phyloP scores from a whole-genome alignment of 2,113 vertebrate species.

The Lathamus discolor region DNA sequence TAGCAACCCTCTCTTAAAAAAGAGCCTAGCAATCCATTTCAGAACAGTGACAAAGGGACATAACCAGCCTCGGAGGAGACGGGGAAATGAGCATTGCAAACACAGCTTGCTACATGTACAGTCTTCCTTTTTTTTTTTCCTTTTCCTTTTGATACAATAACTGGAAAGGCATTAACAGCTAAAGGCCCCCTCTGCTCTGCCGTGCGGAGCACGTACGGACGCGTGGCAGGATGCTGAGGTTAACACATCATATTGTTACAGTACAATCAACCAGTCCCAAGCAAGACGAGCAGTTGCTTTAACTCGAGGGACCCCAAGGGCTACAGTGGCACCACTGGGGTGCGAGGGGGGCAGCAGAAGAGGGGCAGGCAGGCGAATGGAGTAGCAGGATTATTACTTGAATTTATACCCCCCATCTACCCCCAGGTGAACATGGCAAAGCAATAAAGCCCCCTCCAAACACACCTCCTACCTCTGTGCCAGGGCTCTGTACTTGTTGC shows the following conservation, averaged over 20 bases:
- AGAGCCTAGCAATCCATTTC: slow-evolving; percentile 50
- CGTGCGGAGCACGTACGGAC: not conserved
- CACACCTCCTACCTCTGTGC: not conserved
- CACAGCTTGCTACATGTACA: slow-evolving; percentile 67
- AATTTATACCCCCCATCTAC: not conserved
- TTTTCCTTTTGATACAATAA: slow-evolving; percentile 16
- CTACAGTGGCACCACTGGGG: not conserved
- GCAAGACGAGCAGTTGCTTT: not conserved
- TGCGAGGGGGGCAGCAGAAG: not conserved
- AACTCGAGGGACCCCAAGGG: not conserved
- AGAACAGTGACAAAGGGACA: slow-evolving; percentile 58
- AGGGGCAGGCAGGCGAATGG: not conserved
- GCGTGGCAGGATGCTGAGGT: slow-evolving; percentile 15
- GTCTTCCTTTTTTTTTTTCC: not conserved
- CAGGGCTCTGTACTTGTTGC: not conserved
- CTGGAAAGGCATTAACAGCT: slow-evolving; percentile 62
- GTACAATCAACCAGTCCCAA: slow-evolving; percentile 10
- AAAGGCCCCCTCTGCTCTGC: slow-evolving; percentile 42
- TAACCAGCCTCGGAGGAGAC: slow-evolving; percentile 44
- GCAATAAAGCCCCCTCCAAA: slow-evolving; percentile 17
- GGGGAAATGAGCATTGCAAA: slow-evolving; percentile 33
- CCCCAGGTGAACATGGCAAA: not conserved
- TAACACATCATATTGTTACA: slow-evolving; percentile 26
- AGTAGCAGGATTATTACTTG: slow-evolving; percentile 2
- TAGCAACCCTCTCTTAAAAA: slow-evolving; percentile 41